A percentile compares a stretch with the other conserved stretches of the same genome.
phyloP scores from a whole-genome alignment of 1,140 invertebrate species.

The Eubasilissa regina region DNA sequence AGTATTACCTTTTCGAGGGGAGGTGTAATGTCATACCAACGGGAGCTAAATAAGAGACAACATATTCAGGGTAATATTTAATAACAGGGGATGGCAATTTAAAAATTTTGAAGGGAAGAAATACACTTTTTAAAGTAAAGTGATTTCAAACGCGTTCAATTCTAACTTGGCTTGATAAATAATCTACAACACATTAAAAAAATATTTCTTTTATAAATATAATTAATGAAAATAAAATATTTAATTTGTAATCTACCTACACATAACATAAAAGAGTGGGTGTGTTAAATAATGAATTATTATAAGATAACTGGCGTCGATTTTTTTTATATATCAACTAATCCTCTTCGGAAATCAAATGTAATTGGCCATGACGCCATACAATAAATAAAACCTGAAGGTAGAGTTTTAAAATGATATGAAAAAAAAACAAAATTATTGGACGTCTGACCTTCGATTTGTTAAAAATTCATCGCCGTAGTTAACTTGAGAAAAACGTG shows the following conservation, averaged over 20 bases:
- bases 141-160: neutral
- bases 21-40: neutral
- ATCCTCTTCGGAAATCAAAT: slow-evolving; percentile 8
- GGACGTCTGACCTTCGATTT: neutral
- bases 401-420: slow-evolving; percentile 1
- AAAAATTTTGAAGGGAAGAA: neutral
- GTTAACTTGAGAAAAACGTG: too few relatives aligned
- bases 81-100: slow-evolving; percentile 21
- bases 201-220: neutral
- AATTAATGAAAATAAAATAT: neutral
- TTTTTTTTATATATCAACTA: slow-evolving; percentile 7
- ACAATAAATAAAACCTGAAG: too few relatives aligned
- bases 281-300: slow-evolving; percentile 1
- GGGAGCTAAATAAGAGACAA: slow-evolving; percentile 23
- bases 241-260: too few relatives aligned
- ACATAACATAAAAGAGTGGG: neutral
- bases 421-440: neutral
- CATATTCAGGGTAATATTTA: slow-evolving; percentile 12
- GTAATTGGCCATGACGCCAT: slow-evolving; percentile 18
- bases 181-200: neutral
- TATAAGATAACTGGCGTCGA: neutral
- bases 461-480: too few relatives aligned
- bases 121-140: neutral
- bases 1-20: slow-evolving; percentile 18
- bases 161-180: too few relatives aligned